Evolutionary conservation across 1,140 invertebrate species (phyloP), one percentile per base, ranked within the genome.

Genomic region (Plectrocnemia conspersa): DNA sequence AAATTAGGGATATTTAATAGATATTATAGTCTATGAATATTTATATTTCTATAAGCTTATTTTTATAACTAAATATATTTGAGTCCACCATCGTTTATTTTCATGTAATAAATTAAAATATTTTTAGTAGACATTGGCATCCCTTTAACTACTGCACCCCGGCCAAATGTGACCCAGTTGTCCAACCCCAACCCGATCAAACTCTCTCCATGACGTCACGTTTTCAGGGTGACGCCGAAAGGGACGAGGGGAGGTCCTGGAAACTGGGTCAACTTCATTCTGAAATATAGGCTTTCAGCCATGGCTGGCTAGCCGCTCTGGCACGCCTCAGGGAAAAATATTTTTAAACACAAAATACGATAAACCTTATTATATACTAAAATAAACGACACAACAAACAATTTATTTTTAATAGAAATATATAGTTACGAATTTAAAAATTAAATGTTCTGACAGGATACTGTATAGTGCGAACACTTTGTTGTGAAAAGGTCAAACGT

Each of bases 221-320:
- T 11, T n/a, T n/a, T 29, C 19, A 22, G 52, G 40, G 19, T 29
- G 38, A 42, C 40, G 24, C 10, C 44, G 27, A 45, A 38, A 41
- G 47, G 13, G 32, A 27, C 23, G 19, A 21, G 24, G 15, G 49
- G n/a, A 33, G 38, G 15, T 25, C 22, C 58, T 49, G 57, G 59
- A 61, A 70, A 67, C 58, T 70, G 61, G 68, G 66, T 65, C 68
- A 68, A 68, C 66, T 70, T 68, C 67, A 70, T 70, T 68, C 68
- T 68, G 63, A 65, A 67, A 70, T 70, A 68, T 68, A 61, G 62
- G 60, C 59, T 58, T 63, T 46, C 24, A 19, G 9, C 38, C 19
- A 15, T 18, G 35, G 24, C 49, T 40, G 13, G 7, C 29, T 38
- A 36, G 33, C 42, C 36, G n/a, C n/a, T n/a, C n/a, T n/a, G n/a